Evolutionary conservation across 2,797 vertebrate species (phyloP), one percentile per base, ranked within the genome.

Genomic region (Diceros bicornis): DNA sequence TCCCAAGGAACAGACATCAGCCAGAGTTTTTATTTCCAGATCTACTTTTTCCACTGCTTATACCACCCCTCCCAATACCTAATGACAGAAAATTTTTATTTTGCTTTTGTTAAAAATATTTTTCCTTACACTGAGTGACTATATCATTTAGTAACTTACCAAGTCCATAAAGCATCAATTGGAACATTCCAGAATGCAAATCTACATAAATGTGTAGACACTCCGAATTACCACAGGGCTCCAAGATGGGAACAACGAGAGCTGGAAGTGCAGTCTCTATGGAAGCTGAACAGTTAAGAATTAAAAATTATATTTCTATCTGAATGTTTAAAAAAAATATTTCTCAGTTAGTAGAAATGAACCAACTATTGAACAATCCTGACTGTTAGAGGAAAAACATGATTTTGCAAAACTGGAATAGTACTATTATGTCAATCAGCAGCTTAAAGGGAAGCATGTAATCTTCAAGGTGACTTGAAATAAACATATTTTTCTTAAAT

Each of bases 131-230:
- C 1, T 74, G 7, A 96, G 44, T 94, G 71, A 92, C 7, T 91
- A 18, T 41, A 95, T 57, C 69, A 72, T 81, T 89, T 83, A 94
- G 55, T 98, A 97, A 98, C 99, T 99, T 99, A 99, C 99, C 99
- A 98, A 99, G 99, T 98, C 99, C 99, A 98, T 99, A 99, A 32
- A 99, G 98, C 99, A 99, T 99, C 50, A 99, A 99, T 25, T 99
- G 99, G 98, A 99, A 99, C 99, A 99, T 99, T 98, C 99, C 99
- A 59, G 99, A 99, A 98, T 99, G 99, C 98, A 99, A 99, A 98
- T 99, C 99, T 32, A 99, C 99, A 98, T 99, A 99, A 97, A 99
- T 99, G 98, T 99, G 99, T 62, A 99, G 99, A 98, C 99, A 99
- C 98, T 99, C 99, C 1, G 99, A 99, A 74, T 99, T 99, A 92